Evolutionary conservation across 30 jellyfish, hydroid and myxozoan species (phyloP).

Genomic region (Aurelia aurita complex sp. Pacific): DNA sequence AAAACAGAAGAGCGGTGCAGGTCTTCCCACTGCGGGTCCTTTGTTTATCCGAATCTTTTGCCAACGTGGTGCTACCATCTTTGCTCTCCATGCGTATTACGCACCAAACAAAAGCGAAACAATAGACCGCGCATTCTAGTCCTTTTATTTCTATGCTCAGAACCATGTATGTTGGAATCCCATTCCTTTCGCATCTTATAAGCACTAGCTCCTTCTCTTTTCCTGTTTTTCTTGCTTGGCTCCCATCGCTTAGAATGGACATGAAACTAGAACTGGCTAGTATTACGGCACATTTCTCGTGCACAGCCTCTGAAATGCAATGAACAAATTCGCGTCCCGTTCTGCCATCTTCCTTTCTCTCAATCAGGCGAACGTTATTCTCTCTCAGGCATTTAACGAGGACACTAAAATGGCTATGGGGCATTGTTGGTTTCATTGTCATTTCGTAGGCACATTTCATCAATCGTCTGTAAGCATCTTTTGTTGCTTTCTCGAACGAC

Average conservation of each 20-base stretch:
- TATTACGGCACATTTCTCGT: conserved; percentile 30
- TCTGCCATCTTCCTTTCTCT: conserved; percentile 35
- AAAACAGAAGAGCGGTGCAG: too few species aligned
- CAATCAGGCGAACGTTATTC: conserved; percentile 28
- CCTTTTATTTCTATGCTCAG: not conserved
- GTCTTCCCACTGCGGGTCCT: too few species aligned
- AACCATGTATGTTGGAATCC: conserved; percentile 38
- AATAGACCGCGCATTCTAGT: too few species aligned
- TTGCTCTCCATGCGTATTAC: too few species aligned
- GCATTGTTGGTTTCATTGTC: conserved; percentile 63
- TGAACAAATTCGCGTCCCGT: conserved; percentile 26
- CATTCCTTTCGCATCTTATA: conserved; percentile 39
- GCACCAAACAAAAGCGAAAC: too few species aligned
- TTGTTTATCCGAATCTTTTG: too few species aligned
- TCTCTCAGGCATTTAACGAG: conserved; percentile 36
- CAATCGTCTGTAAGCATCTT: conserved; percentile 49
- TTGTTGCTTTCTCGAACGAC: conserved; percentile 39
- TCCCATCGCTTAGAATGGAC: conserved; percentile 35
- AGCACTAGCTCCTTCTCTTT: conserved; percentile 47
- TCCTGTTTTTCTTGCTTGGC: conserved; percentile 62
- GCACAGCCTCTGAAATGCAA: conserved; percentile 42
- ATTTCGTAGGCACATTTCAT: conserved; percentile 57
- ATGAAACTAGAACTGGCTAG: conserved; percentile 33
- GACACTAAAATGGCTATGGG: conserved; percentile 56
- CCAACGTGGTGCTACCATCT: too few species aligned